phyloP scores from a whole-genome alignment of 1,140 invertebrate species.

The Geopemphigus sp. region DNA sequence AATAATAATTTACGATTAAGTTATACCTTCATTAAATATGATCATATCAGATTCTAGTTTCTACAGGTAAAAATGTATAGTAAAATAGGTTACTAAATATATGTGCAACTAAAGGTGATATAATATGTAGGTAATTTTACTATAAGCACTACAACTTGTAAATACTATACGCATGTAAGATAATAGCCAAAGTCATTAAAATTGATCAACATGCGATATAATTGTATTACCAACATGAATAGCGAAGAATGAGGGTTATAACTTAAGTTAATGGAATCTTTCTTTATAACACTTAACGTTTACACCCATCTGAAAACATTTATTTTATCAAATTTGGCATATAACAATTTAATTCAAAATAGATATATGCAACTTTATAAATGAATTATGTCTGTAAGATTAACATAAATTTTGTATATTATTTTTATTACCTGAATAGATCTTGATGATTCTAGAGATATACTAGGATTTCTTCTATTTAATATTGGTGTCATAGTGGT shows the following conservation, averaged over 20 bases:
- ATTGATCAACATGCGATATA: background rate
- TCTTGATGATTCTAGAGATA: slow-evolving; percentile 50
- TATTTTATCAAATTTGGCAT: background rate
- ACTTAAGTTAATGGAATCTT: slow-evolving; percentile 44
- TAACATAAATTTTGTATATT: background rate
- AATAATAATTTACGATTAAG: too few species aligned
- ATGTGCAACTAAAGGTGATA: background rate
- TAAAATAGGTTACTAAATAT: background rate
- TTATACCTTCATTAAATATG: too few species aligned
- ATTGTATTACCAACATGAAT: slow-evolving; percentile 46
- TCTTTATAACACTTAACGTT: slow-evolving; percentile 46
- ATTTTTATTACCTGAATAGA: slow-evolving; percentile 52
- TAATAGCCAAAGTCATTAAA: slow-evolving; percentile 6
- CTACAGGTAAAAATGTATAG: background rate
- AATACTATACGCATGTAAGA: background rate
- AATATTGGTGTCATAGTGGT: slow-evolving; percentile 39
- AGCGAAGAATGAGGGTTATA: slow-evolving; percentile 39
- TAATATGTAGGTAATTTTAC: slow-evolving; percentile 1
- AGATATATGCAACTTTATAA: background rate
- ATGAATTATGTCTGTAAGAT: too few species aligned
- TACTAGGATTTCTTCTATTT: slow-evolving; percentile 43
- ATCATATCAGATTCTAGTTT: too few species aligned
- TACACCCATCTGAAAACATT: slow-evolving; percentile 48
- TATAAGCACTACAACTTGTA: background rate
- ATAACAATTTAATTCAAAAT: background rate